Conservation (phyloP, 2,888 invertebrate species). For the Bombyx huttoni region DNA sequence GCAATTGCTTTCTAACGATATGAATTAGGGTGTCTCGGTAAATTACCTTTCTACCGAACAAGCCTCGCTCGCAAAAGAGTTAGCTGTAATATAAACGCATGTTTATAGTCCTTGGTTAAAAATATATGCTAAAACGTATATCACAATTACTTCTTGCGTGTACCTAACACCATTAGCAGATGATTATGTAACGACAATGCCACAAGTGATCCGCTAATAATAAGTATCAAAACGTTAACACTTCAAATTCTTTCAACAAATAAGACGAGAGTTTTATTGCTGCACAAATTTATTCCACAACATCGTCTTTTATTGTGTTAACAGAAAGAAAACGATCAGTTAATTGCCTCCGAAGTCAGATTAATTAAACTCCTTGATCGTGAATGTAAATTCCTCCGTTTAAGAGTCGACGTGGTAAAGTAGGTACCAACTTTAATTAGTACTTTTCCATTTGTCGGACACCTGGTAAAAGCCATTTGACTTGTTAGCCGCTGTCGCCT, state of each 20-base stretch:
- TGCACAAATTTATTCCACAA: constrained; percentile 54
- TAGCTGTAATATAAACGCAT: constrained; percentile 10
- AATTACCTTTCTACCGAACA: constrained; percentile 13
- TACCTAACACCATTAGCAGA: constrained; percentile 40
- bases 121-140: constrained; percentile 53
- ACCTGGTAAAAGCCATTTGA: constrained; percentile 59
- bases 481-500: constrained; percentile 42
- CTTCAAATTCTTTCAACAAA: constrained; percentile 59
- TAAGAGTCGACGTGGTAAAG: constrained; percentile 40
- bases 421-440: constrained; percentile 53
- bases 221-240: constrained; percentile 49
- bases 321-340: constrained; percentile 52
- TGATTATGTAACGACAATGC: constrained; percentile 54
- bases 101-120: constrained; percentile 33
- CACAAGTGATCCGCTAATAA: constrained; percentile 59
- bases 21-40: constrained; percentile 22
- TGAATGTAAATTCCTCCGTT: constrained; percentile 46
- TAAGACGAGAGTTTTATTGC: constrained; percentile 39
- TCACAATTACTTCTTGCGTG: constrained; percentile 41
- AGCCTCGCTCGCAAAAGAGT: constrained; percentile 5
- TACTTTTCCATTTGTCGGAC: constrained; percentile 60
- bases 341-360: constrained; percentile 48
- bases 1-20: constrained; percentile 33
- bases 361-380: constrained; percentile 62
- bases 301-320: constrained; percentile 51